Evolutionary conservation across 2,888 invertebrate species (phyloP).

Genomic region (Megamerina dolium): DNA sequence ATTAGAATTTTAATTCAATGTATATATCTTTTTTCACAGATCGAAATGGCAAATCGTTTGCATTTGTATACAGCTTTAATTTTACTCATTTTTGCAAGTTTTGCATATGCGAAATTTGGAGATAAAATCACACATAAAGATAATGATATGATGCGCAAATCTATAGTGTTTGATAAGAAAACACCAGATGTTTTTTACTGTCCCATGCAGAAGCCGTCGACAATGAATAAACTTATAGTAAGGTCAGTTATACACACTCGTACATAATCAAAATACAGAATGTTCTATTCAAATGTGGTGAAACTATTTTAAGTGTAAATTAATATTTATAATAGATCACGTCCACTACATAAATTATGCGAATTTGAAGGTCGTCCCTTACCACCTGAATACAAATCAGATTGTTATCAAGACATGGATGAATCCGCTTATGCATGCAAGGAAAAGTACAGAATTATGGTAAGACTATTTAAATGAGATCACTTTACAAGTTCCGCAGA

Average conservation of each 20-base stretch:
- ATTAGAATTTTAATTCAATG: too few relatives aligned
- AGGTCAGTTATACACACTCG: constrained; percentile 46
- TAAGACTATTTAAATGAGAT: constrained; percentile 51
- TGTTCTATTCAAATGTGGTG: not conserved
- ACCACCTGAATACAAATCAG: constrained; percentile 68
- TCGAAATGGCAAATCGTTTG: too few relatives aligned
- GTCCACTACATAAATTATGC: constrained; percentile 65
- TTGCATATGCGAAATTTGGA: constrained; percentile 28
- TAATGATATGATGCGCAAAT: constrained; percentile 70
- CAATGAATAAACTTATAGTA: constrained; percentile 67
- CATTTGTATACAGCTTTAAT: not conserved
- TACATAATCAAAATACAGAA: not conserved
- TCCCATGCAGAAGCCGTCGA: constrained; percentile 69
- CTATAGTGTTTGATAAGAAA: constrained; percentile 72
- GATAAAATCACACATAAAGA: constrained; percentile 45
- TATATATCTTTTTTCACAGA: too few relatives aligned
- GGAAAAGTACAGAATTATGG: constrained; percentile 74
- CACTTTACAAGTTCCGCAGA: too few relatives aligned
- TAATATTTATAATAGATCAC: constrained; percentile 48
- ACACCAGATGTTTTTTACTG: constrained; percentile 76
- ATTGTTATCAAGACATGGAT: constrained; percentile 74
- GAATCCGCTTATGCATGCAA: constrained; percentile 75
- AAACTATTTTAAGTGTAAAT: too few relatives aligned
- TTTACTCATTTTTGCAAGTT: constrained; percentile 3
- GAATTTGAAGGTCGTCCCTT: constrained; percentile 65